These are phyloP conservation scores for Cremastinae sp. DNA, from an alignment of 2,888 invertebrate genomes.

Conservation along the genomic window DNA sequence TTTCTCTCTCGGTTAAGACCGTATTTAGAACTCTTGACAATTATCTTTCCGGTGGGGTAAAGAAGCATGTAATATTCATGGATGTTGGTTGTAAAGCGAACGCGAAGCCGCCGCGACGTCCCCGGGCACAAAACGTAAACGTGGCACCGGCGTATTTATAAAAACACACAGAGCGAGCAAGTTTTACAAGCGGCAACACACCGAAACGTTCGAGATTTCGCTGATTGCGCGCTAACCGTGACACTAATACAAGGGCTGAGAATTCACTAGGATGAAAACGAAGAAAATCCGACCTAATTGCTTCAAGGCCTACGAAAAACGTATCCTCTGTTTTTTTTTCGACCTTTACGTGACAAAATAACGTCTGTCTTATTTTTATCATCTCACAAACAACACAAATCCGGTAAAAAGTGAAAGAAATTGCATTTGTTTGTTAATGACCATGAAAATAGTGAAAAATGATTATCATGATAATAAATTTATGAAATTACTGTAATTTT, in stretches of 20 bases:
- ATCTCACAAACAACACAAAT: no score
- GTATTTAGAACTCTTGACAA: conserved; percentile 79
- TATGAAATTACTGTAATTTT: no score
- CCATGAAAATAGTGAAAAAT: no score
- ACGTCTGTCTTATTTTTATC: no score
- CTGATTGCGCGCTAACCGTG: conserved; percentile 79
- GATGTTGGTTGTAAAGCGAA: conserved; percentile 70
- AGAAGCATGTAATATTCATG: conserved; percentile 80
- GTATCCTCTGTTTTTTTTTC: conserved; percentile 67
- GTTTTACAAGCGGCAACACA: conserved; percentile 60
- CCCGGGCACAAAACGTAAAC: conserved; percentile 35
- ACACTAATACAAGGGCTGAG: conserved; percentile 74
- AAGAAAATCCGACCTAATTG: conserved; percentile 78
- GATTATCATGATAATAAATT: no score
- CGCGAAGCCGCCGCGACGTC: conserved; percentile 58
- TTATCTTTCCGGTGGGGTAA: conserved; percentile 79
- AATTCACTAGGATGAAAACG: conserved; percentile 64
- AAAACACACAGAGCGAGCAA: conserved; percentile 16
- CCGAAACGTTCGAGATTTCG: conserved; percentile 74
- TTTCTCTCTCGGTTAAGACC: conserved; percentile 63
- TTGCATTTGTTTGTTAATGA: no score
- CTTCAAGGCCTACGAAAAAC: conserved; percentile 66
- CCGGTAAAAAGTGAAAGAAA: no score
- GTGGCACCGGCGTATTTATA: conserved; percentile 17
- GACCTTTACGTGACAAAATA: no score